These are phyloP conservation scores for Chrysopilus asiliformis DNA, from an alignment of 2,888 invertebrate genomes.

Conservation along the genomic window DNA sequence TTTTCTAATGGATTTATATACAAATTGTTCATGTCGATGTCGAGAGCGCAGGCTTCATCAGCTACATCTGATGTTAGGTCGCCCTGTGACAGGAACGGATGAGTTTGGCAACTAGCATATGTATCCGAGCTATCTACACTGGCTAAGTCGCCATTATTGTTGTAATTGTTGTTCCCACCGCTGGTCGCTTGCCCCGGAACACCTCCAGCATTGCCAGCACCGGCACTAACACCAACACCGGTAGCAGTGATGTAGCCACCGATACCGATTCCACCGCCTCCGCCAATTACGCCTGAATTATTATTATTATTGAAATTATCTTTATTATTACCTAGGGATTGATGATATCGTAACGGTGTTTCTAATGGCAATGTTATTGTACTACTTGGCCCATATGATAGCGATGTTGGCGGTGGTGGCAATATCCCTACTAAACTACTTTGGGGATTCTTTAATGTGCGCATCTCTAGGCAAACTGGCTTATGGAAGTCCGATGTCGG, in stretches of 20 bases:
- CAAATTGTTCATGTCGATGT: constrained; percentile 62
- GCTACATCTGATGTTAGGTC: constrained; percentile 48
- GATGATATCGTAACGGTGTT: constrained; percentile 24
- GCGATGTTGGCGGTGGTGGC: constrained; percentile 22
- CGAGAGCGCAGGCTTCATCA: constrained; percentile 32
- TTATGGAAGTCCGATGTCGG: constrained; percentile 72
- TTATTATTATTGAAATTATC: constrained; percentile 28
- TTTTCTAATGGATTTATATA: constrained; percentile 80
- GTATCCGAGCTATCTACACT: constrained; percentile 76
- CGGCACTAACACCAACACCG: constrained; percentile 5
- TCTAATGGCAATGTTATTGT: constrained; percentile 34
- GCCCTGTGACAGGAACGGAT: constrained; percentile 81
- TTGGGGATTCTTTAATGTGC: constrained; percentile 37
- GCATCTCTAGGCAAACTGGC: constrained; percentile 71
- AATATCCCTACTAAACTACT: constrained; percentile 23
- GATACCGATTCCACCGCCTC: neutral
- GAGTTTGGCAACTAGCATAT: constrained; percentile 92
- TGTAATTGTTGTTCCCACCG: constrained; percentile 32
- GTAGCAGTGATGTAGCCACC: neutral
- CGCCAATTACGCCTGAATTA: neutral
- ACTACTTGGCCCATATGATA: constrained; percentile 32
- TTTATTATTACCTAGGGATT: constrained; percentile 22
- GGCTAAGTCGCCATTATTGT: constrained; percentile 40
- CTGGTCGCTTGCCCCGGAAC: constrained; percentile 16
- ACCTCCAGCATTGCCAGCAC: constrained; percentile 1